Percentiles rank a stretch among this genome's conserved stretches.
phyloP scores from a whole-genome alignment of 2,797 vertebrate species.

The Sebastes hopkinsi region DNA sequence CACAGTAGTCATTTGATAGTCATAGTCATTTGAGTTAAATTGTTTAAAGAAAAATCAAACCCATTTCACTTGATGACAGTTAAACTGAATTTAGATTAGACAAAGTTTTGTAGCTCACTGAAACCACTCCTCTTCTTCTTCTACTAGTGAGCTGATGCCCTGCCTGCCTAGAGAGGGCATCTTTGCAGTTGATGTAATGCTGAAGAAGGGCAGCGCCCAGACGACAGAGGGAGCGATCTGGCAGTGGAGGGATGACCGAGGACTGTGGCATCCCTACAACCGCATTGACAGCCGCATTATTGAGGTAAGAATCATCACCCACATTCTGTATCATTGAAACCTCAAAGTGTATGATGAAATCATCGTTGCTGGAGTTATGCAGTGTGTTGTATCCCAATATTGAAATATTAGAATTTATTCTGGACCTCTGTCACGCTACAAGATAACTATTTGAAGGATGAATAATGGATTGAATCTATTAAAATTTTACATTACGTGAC shows the following conservation, averaged over 20 bases:
- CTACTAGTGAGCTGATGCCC: conserved; percentile 97
- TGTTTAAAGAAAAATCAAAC: background rate
- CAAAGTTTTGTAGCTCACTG: background rate
- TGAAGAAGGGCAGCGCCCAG: conserved; percentile 98
- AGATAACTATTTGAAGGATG: background rate
- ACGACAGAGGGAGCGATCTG: conserved; percentile 97
- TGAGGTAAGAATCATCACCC: conserved; percentile 86
- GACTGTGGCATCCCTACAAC: conserved; percentile 99
- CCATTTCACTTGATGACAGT: background rate
- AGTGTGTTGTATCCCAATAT: background rate
- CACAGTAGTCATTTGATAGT: background rate
- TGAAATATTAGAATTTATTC: background rate
- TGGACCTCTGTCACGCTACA: background rate
- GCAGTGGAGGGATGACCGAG: conserved; percentile 98
- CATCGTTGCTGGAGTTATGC: background rate
- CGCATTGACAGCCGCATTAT: conserved; percentile 99
- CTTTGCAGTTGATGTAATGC: conserved; percentile 98
- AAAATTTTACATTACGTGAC: background rate
- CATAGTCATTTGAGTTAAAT: background rate
- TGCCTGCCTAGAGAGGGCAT: conserved; percentile 99
- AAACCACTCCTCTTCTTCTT: background rate
- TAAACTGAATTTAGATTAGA: background rate
- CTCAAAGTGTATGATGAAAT: background rate
- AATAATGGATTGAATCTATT: background rate
- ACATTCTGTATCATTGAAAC: background rate